These are phyloP conservation scores for Balearica regulorum DNA, from an alignment of 2,797 vertebrate species.

Conservation along the genomic window DNA sequence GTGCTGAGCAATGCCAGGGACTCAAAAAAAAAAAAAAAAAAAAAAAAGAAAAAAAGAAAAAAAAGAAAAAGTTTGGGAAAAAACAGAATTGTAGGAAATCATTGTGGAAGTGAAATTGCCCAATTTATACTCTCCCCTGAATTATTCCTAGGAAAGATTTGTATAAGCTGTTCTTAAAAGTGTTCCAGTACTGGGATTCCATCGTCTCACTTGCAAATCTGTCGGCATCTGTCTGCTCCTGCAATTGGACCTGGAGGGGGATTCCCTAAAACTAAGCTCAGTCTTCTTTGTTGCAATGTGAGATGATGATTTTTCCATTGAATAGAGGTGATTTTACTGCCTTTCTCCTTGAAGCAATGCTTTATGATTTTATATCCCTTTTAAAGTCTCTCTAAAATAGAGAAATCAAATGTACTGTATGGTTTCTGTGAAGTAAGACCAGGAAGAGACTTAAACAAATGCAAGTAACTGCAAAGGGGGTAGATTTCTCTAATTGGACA, in stretches of 20 bases:
- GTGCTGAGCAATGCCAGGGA: not conserved
- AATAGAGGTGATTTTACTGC: not conserved
- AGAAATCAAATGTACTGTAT: not conserved
- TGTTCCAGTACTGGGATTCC: not conserved
- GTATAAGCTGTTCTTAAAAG: not conserved
- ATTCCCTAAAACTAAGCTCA: not conserved
- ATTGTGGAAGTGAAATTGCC: not conserved
- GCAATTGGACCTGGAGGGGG: not conserved
- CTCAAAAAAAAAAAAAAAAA: not conserved
- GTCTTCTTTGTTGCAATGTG: not conserved
- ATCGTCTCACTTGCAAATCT: not conserved
- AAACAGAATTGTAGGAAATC: not conserved
- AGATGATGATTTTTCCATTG: not conserved
- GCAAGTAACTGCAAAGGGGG: not conserved
- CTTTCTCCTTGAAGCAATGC: not conserved
- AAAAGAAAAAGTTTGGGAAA: not conserved
- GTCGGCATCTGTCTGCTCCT: not conserved
- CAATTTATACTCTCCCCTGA: not conserved
- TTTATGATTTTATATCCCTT: not conserved
- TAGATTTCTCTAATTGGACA: not conserved
- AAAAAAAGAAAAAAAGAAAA: not conserved
- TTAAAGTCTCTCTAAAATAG: not conserved
- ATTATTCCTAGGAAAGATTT: not conserved
- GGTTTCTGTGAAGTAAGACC: not conserved
- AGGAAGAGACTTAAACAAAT: not conserved